Evolutionary conservation across 2,888 invertebrate species (phyloP), one percentile per base, ranked within the genome.

Genomic region (Shargacucullia verbasci): DNA sequence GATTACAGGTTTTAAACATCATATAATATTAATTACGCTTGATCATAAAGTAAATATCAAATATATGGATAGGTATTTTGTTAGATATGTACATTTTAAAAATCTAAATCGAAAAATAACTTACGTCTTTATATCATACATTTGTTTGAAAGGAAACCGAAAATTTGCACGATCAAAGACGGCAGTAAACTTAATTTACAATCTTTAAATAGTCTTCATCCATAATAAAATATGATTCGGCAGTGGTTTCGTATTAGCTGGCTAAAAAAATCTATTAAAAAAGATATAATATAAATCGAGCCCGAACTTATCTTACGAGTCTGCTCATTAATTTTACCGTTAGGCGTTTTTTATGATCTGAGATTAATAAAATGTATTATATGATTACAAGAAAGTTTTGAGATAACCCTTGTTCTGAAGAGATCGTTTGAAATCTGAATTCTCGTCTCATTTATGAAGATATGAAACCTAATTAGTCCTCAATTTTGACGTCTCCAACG

Each of bases 61-160:
- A n/a, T n/a, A n/a, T n/a, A n/a, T n/a, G n/a, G n/a, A n/a, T n/a
- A n/a, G n/a, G n/a, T n/a, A n/a, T n/a, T n/a, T n/a, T n/a, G n/a
- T n/a, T n/a, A n/a, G n/a, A n/a, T n/a, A 50, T 12, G 6, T 45
- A 44, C 34, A 20, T 20, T 31, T 47, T 45, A 65, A 56, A 56
- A 54, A 66, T 54, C 47, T 70, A 71, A 39, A 38, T 68, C 38
- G 11, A 70, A 66, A 70, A 65, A 66, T 70, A 58, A 39, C 49
- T 52, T 59, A 59, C 61, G 53, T 61, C 58, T 71, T 61, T 70
- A 73, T 50, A 45, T 27, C 6, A 56, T 33, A 50, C 12, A 35
- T 37, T 53, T 43, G 3, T 27, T 45, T 48, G 11, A 25, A 33
- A 43, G 27, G 37, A 39, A 41, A 50, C 44, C 71, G 59, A 48